phyloP scores from a whole-genome alignment of 2,797 vertebrate species.

The Poeciliopsis infans region DNA sequence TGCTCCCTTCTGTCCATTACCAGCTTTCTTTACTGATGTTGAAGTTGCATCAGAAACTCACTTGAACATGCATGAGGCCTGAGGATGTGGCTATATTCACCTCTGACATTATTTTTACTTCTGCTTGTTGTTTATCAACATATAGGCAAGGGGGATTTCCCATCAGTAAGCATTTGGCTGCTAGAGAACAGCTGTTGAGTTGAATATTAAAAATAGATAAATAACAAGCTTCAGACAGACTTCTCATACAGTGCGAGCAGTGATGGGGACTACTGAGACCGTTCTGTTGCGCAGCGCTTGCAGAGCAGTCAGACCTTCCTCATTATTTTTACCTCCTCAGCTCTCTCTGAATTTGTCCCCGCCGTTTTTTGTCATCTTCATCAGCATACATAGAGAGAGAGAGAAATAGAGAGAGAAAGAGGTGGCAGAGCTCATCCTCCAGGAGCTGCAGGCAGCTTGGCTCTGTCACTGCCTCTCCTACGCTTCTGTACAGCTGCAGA shows the following conservation, averaged over 20 bases:
- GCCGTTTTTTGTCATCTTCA: conserved; percentile 65
- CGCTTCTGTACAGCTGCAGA: conserved; percentile 15
- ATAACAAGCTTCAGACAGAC: conserved; percentile 49
- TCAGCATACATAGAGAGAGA: conserved; percentile 31
- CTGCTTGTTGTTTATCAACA: conserved; percentile 19
- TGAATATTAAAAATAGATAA: conserved; percentile 55
- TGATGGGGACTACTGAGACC: conserved; percentile 41
- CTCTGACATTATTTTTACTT: conserved; percentile 33
- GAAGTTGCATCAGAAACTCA: neutral
- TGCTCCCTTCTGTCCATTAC: neutral
- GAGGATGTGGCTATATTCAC: conserved; percentile 35
- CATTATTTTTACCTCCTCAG: conserved; percentile 72
- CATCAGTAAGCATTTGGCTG: conserved; percentile 43
- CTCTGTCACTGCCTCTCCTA: conserved; percentile 35
- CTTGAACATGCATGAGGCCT: conserved; percentile 13
- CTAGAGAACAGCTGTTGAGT: conserved; percentile 39
- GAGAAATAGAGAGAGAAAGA: conserved; percentile 26
- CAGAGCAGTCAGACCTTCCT: conserved; percentile 72
- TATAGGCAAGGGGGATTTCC: conserved; percentile 48
- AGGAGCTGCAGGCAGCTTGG: conserved; percentile 43
- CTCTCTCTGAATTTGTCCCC: conserved; percentile 57
- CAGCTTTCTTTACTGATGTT: neutral
- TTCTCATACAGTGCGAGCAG: conserved; percentile 65
- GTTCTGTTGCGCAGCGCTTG: conserved; percentile 67
- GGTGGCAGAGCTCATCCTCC: conserved; percentile 32